Conservation (phyloP, 2,113 vertebrate genomes). For the Daphoenositta chrysoptera region DNA sequence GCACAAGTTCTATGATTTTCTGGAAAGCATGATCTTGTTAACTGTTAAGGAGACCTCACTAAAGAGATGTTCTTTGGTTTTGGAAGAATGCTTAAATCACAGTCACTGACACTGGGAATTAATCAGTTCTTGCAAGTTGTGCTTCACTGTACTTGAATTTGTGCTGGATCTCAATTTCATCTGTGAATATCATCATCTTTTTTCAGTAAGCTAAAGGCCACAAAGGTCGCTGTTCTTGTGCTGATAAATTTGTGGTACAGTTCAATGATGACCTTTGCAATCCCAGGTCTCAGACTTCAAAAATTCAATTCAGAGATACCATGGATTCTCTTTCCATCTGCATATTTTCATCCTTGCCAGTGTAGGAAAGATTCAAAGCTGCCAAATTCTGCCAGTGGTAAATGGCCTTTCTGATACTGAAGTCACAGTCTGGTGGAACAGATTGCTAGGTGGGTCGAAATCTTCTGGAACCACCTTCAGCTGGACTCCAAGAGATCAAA, state of each 20-base stretch:
- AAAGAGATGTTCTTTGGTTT: not conserved
- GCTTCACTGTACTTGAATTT: not conserved
- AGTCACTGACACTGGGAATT: not conserved
- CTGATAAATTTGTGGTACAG: not conserved
- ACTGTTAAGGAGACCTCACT: not conserved
- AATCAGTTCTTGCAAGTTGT: not conserved
- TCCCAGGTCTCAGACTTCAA: not conserved
- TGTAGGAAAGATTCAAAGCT: not conserved
- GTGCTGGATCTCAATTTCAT: not conserved
- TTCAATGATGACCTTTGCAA: not conserved
- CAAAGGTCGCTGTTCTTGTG: not conserved
- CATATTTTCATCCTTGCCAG: not conserved
- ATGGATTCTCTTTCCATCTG: not conserved
- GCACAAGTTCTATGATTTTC: not conserved
- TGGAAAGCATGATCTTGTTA: not conserved
- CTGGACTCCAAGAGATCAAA: not conserved
- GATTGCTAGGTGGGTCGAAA: not conserved
- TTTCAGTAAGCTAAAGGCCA: not conserved
- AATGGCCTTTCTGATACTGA: not conserved
- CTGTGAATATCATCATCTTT: not conserved
- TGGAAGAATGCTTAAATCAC: not conserved
- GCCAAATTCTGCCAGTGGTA: not conserved
- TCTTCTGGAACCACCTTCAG: not conserved
- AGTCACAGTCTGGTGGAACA: not conserved
- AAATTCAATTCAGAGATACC: not conserved